phyloP scores from a whole-genome alignment of 2,797 vertebrate species.

The Notolepis coatsorum region DNA sequence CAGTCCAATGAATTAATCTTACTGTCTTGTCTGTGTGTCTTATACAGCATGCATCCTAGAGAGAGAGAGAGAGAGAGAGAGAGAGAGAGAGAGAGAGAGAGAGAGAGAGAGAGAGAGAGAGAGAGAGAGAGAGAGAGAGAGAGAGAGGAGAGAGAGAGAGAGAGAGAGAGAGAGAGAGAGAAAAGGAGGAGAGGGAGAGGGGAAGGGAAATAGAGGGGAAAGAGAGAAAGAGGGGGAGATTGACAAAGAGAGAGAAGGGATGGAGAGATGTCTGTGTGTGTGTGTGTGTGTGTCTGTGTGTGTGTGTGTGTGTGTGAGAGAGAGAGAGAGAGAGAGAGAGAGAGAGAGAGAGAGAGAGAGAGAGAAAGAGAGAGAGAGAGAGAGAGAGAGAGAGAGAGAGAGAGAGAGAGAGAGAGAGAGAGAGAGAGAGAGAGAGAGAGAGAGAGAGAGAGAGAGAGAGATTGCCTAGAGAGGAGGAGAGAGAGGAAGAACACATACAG shows the following conservation, averaged over 20 bases:
- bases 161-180: too few relatives aligned
- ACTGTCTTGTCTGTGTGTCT: conserved; percentile 22
- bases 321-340: conserved; percentile 1
- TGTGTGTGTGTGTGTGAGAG: conserved; percentile 57
- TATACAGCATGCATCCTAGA: conserved; percentile 11
- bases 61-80: too few relatives aligned
- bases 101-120: neutral
- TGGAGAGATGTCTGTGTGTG: too few relatives aligned
- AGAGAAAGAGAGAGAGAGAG: neutral
- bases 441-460: neutral
- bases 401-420: neutral
- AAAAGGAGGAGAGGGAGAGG: too few relatives aligned
- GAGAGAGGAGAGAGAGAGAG: neutral
- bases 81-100: conserved; percentile 1
- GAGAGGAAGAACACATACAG: conserved; percentile 42
- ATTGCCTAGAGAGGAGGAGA: neutral
- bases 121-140: neutral
- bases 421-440: neutral
- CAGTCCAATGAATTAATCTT: conserved; percentile 44
- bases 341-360: neutral
- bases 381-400: neutral
- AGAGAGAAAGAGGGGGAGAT: too few relatives aligned
- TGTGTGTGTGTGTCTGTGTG: conserved; percentile 44
- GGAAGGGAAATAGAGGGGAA: too few relatives aligned
- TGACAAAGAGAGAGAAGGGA: too few relatives aligned